A percentile compares a stretch with the other conserved stretches of the same genome.
These are phyloP conservation scores for Corapipo altera DNA, from an alignment of 2,113 vertebrate genomes.

Conservation along the genomic window DNA sequence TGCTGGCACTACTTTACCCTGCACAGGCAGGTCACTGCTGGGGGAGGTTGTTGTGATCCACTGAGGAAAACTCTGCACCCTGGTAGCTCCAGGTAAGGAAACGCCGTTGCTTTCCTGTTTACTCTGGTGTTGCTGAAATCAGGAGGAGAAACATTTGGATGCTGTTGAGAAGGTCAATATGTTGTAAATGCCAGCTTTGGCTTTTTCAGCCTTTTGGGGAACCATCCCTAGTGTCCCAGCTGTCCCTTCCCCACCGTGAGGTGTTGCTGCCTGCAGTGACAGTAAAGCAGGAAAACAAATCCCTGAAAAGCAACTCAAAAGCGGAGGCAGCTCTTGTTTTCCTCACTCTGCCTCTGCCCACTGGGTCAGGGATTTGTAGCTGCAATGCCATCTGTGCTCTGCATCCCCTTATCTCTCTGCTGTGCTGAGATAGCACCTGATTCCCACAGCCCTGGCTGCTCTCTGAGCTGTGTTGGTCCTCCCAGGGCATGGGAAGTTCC, in stretches of 20 bases:
- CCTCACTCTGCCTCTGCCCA: neutral
- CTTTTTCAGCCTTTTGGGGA: neutral
- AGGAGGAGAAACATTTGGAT: neutral
- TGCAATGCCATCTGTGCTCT: neutral
- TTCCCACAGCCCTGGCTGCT: neutral
- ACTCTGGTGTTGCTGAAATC: neutral
- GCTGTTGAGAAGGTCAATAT: neutral
- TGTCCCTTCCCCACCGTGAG: rapidly evolving
- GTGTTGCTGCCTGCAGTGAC: neutral
- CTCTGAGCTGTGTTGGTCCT: neutral
- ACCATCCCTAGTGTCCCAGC: neutral
- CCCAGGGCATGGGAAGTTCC: neutral
- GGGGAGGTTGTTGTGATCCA: neutral
- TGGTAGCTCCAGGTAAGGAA: neutral
- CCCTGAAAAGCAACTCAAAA: neutral
- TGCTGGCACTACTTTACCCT: neutral
- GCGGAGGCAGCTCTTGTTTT: neutral
- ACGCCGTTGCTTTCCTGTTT: neutral
- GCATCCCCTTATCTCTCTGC: neutral
- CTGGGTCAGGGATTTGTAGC: neutral
- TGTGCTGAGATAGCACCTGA: neutral
- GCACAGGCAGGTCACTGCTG: neutral
- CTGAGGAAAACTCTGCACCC: neutral
- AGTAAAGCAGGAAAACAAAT: neutral
- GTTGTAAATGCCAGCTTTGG: neutral